A percentile compares a stretch with the other conserved stretches of the same genome.
Conservation (phyloP, 2,113 vertebrate species). For the Pogona vitticeps region DNA sequence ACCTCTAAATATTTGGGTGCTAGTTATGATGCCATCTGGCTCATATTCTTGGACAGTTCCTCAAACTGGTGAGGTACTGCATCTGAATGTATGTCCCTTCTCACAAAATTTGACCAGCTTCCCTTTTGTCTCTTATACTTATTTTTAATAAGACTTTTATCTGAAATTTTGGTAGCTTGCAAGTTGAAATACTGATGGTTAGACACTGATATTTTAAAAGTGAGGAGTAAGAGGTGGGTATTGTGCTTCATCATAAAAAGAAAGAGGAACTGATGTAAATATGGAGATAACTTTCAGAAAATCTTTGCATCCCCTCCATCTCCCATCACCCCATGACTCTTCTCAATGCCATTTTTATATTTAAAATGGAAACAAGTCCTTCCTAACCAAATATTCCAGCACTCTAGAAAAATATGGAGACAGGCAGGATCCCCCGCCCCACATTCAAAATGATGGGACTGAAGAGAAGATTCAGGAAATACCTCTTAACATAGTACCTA, state of each 20-base stretch:
- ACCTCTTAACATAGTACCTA: neutral
- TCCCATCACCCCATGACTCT: too few relatives aligned
- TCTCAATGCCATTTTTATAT: neutral
- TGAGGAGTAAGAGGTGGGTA: neutral
- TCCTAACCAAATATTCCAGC: neutral
- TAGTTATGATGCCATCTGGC: neutral
- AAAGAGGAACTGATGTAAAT: neutral
- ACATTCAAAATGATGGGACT: neutral
- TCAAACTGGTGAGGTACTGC: neutral
- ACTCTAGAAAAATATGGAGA: too few relatives aligned
- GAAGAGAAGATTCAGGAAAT: neutral
- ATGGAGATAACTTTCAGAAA: neutral
- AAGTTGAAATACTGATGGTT: neutral
- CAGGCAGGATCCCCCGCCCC: neutral
- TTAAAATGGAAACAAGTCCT: neutral
- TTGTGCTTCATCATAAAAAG: neutral
- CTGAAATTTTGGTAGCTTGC: too few relatives aligned
- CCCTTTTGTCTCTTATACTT: neutral
- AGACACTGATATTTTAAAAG: neutral
- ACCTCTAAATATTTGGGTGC: neutral
- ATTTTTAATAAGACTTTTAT: neutral
- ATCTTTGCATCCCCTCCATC: too few relatives aligned
- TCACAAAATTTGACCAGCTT: neutral
- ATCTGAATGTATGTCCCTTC: neutral
- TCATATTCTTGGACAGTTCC: neutral